Evolutionary conservation across 2,113 vertebrate species (phyloP), one percentile per base, ranked within the genome.

Genomic region (Tragelaphus scriptus): DNA sequence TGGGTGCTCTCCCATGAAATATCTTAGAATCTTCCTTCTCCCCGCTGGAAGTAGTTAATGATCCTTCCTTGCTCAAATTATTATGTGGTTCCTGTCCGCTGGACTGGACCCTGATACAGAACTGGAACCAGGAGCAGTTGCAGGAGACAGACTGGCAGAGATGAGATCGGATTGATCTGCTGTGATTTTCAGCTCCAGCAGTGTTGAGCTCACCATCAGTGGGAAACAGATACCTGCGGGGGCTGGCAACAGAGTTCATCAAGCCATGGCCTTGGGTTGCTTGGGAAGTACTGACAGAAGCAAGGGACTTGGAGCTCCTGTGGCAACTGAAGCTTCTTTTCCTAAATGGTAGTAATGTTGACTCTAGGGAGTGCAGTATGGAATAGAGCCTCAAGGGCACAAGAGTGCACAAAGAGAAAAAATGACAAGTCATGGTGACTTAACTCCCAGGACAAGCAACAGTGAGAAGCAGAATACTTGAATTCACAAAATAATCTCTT

Each of bases 81-180:
- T 23, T 23, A 40, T 82, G 80, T 49, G 47, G 58, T 7, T 89
- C 30, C 68, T 12, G 68, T 17, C 49, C 56, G 23, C 65, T 12
- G 19, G 7, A 16, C 58, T 3, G 51, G 58, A 21, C 91, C 25
- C 11, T 32, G 47, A 26, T 2, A 53, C 19, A 3, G 9, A 51
- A n/a, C 13, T 17, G 25, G 13, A 8, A 15, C 80, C 8, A 0
- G 40, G 49, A 68, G 16, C 14, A 30, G 25, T 9, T 26, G 5
- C 32, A 8, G 44, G 21, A 65, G 51, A 91, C 0, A n/a, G 32
- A 7, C 28, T 14, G n/a, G 59, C 85, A 61, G 28, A n/a, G 21
- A 32, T 0, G 21, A 11, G 21, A 32, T 25, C 4, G 26, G 15
- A 25, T 7, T 23, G 15, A 9, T 5, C 2, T 16, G 7, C 2